phyloP scores from a whole-genome alignment of 2,797 vertebrate species.

The Amphiprion clarkii region DNA sequence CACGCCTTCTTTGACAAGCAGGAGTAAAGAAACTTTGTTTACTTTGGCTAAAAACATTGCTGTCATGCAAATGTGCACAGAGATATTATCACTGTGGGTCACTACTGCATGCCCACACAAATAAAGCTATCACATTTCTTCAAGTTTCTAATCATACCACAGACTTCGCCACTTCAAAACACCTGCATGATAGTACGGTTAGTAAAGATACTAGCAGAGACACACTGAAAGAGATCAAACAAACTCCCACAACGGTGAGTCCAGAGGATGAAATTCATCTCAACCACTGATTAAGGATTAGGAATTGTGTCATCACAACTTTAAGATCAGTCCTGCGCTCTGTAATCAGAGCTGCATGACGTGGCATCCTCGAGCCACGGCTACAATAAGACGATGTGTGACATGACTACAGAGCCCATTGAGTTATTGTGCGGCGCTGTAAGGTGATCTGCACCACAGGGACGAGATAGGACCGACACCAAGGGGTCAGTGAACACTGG shows the following conservation, averaged over 20 bases:
- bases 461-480: conserved; percentile 50
- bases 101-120: conserved; percentile 33
- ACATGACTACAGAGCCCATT: conserved; percentile 47
- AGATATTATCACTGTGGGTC: conserved; percentile 20
- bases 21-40: conserved; percentile 25
- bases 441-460: conserved; percentile 68
- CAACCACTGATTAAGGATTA: conserved; percentile 30
- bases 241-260: conserved; percentile 5
- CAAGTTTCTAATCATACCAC: background rate
- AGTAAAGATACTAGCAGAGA: background rate
- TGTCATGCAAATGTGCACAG: conserved; percentile 50
- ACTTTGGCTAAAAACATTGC: conserved; percentile 36
- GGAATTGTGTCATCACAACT: conserved; percentile 34
- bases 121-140: background rate
- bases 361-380: conserved; percentile 42
- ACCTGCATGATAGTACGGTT: background rate
- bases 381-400: conserved; percentile 50
- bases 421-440: conserved; percentile 58
- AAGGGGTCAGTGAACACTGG: conserved; percentile 64
- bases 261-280: conserved; percentile 12
- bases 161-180: background rate
- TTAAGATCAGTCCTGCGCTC: conserved; percentile 26
- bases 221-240: conserved; percentile 34
- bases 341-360: conserved; percentile 60
- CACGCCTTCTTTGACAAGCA: background rate